Base-by-base conservation (phyloP, 2,797 vertebrate genomes). In the Alcedo atthis region DNA sequence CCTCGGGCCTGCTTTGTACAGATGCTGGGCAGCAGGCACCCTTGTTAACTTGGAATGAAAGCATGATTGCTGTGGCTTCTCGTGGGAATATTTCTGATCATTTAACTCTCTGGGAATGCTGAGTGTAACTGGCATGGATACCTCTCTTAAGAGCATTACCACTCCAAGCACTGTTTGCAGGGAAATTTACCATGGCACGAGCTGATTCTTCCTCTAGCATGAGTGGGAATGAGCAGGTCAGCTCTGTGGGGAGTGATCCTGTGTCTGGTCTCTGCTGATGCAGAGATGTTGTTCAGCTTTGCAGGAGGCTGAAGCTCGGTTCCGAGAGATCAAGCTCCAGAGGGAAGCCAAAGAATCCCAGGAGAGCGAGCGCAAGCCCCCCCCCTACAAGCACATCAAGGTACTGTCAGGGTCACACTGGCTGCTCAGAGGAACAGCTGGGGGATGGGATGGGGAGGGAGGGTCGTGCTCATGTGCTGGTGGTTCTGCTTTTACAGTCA, bases 341-440 rank as follows among this genome's bases (percentile, higher is more conserved):
- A 97, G 98, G 70, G 99, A 99, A 95, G 98, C 98, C 87, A 98
- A 99, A 97, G 99, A 99, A 92, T 98, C 98, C 1, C 99, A 99
- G 91, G 99, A 99, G 97, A 99, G 98, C 81, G 99, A 98, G 94
- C 98, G 98, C 8, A 99, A 99, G 92, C 99, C 99, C 4, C 99
- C 99, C 3, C 99, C 99, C 0, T 99, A 99, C 92, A 99, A 99
- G 91, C 99, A 98, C 26, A 99, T 99, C 87, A 99, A 99, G 99
- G 99, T 98, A 93, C 67, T 70, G 40, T 67, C 75, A 80, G 75
- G 53, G 46, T 61, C 6, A 3, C 30, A 25, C 20, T n/a, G 40
- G 25, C 3, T 59, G 3, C 55, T 87, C 10, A 1, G 80, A 59
- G 49, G 35, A 81, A 19, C 30, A 71, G 37, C 46, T 35, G 40